Percentiles rank a stretch among this genome's conserved stretches.
Conservation (phyloP, 2,113 vertebrate species). For the Psilopsiagon aymara region DNA sequence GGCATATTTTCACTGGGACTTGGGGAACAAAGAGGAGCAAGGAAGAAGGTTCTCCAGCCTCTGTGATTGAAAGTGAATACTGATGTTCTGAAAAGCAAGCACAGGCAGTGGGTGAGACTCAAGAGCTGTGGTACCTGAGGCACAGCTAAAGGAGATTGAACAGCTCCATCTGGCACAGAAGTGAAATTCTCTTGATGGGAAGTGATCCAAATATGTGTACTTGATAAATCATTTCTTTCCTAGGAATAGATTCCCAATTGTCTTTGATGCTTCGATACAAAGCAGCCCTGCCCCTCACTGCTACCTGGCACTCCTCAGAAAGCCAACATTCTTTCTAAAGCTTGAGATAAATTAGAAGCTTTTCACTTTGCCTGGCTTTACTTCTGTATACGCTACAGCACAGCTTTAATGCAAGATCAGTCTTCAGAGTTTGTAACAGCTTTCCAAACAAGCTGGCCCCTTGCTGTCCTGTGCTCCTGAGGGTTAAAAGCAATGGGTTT, state of each 20-base stretch:
- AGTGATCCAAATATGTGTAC: neutral
- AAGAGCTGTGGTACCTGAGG: rapidly evolving
- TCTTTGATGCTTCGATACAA: neutral
- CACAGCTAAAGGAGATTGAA: neutral
- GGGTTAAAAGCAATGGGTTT: neutral
- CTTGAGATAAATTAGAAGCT: neutral
- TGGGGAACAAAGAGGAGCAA: neutral
- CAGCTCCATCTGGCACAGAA: neutral
- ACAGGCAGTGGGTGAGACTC: neutral
- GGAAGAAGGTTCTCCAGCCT: neutral
- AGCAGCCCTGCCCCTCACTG: neutral
- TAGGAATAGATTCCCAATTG: neutral
- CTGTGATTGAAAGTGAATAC: neutral
- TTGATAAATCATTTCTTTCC: neutral
- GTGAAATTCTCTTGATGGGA: neutral
- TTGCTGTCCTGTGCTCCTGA: neutral
- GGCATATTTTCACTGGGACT: neutral
- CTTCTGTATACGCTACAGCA: neutral
- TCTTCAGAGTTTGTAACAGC: neutral
- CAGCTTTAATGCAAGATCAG: neutral
- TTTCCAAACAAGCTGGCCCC: neutral
- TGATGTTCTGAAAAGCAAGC: neutral
- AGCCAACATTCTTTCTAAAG: neutral
- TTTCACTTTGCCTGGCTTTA: neutral
- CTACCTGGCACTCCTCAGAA: neutral